These are phyloP conservation scores for Volucella inflata DNA, from an alignment of 2,888 invertebrate genomes.

Conservation along the genomic window DNA sequence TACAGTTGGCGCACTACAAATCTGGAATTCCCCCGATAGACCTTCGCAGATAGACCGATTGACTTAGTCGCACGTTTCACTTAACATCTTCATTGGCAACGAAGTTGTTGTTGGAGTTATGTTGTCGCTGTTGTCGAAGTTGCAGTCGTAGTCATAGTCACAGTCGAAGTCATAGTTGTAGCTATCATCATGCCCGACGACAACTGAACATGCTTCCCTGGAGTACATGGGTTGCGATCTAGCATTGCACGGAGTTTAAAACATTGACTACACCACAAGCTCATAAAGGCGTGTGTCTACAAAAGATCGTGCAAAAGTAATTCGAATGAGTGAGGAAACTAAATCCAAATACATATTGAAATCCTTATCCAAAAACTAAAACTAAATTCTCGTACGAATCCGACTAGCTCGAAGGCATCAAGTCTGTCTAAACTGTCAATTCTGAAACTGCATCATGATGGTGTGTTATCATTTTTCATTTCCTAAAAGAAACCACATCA, in stretches of 20 bases:
- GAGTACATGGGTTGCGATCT: conserved; percentile 37
- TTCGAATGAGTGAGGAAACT: conserved; percentile 16
- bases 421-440: conserved; percentile 59
- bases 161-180: conserved; percentile 11
- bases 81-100: conserved; percentile 70
- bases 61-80: conserved; percentile 74
- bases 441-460: conserved; percentile 59
- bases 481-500: conserved; percentile 55
- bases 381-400: conserved; percentile 24
- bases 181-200: conserved; percentile 49
- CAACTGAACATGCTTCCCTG: conserved; percentile 45
- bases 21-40: conserved; percentile 69
- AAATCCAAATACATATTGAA: conserved; percentile 41
- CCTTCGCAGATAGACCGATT: conserved; percentile 74
- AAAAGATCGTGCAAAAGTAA: conserved; percentile 37
- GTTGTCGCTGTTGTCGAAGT: conserved; percentile 20
- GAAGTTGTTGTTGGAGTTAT: conserved; percentile 10
- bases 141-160: conserved; percentile 19
- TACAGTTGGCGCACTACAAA: conserved; percentile 62
- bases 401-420: conserved; percentile 29
- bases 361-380: conserved; percentile 16
- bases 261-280: conserved; percentile 10
- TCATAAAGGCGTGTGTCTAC: conserved; percentile 42
- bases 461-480: conserved; percentile 62
- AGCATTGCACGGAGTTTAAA: conserved; percentile 13